Evolutionary conservation across 2,797 vertebrate genomes (phyloP), one percentile per base, ranked within the genome.

Genomic region (Merluccius polli): DNA sequence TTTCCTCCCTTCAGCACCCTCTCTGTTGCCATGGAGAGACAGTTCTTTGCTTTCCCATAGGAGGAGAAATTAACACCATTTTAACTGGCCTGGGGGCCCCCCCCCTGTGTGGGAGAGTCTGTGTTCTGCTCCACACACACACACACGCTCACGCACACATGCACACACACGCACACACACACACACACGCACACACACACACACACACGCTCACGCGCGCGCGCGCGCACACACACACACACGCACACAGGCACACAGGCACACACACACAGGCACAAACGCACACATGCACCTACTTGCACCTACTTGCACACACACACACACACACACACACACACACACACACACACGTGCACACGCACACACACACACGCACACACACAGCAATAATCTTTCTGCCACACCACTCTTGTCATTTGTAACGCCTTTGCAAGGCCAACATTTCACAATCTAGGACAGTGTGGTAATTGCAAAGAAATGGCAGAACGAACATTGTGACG

Each of bases 61-160:
- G 94, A 94, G 88, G 89, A 93, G 91, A 94, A 94, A 94, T 94
- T 94, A 94, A 94, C 93, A 94, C 93, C 92, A 94, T 95, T 94
- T 94, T 94, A 94, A 94, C 93, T 93, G 93, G 92, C 93, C 93
- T 81, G 89, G 91, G 92, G 93, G 91, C 90, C 92, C 92, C 90
- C 92, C 90, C 91, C 91, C 88, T 86, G 87, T 90, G 89, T 91
- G 90, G 90, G 90, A 91, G 87, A 90, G 90, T 90, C 88, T 88
- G 89, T 92, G 88, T 90, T 89, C 84, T 88, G 86, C 88, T 90
- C 75, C 79, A 81, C 79, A 78, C 86, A 77, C 83, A 80, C 81
- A 73, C 73, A 44, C 76, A 76, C 83, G 78, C 82, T 78, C 81
- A 82, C 73, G 77, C 75, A 63, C 77, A 78, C 78, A 74, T 76